Evolutionary conservation across 1,140 invertebrate genomes (phyloP).

Genomic region (Ericerus pela): DNA sequence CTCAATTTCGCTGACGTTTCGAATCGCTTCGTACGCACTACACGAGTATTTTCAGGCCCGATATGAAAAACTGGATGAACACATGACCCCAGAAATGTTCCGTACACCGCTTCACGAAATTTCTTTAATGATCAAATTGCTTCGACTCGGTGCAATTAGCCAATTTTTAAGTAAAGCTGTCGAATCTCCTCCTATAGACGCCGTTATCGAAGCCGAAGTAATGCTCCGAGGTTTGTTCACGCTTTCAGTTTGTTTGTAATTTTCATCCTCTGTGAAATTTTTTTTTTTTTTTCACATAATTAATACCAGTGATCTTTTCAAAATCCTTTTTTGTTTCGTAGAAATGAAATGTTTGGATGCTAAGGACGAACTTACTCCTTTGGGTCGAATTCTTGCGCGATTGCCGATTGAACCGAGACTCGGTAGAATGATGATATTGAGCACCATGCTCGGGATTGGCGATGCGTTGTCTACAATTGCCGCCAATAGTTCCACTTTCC

Average conservation of each 20-base stretch:
- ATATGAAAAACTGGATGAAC: slow-evolving; percentile 64
- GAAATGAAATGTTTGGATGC: slow-evolving; percentile 79
- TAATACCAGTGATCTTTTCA: neutral
- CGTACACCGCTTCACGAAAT: slow-evolving; percentile 85
- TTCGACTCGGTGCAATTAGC: slow-evolving; percentile 75
- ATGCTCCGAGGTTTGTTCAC: slow-evolving; percentile 35
- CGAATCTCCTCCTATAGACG: slow-evolving; percentile 83
- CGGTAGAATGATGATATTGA: slow-evolving; percentile 89
- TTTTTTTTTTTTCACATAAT: neutral
- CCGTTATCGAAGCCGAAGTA: slow-evolving; percentile 80
- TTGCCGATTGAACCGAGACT: slow-evolving; percentile 81
- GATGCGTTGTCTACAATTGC: slow-evolving; percentile 86
- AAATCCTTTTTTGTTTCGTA: slow-evolving; percentile 32
- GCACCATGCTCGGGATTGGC: slow-evolving; percentile 67
- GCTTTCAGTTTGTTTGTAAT: neutral
- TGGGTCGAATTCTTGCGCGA: slow-evolving; percentile 82
- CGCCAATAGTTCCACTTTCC: slow-evolving; percentile 61
- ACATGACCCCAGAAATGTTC: slow-evolving; percentile 91
- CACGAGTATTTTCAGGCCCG: slow-evolving; percentile 35
- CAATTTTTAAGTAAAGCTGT: slow-evolving; percentile 88
- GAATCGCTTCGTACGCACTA: neutral
- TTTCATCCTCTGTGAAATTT: neutral
- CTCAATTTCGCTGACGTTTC: neutral
- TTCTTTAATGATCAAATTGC: slow-evolving; percentile 65
- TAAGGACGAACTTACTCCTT: slow-evolving; percentile 70